A percentile compares a stretch with the other conserved stretches of the same genome.
These are phyloP conservation scores for Peromyscus leucopus DNA, from an alignment of 2,113 vertebrate genomes.

Conservation along the genomic window DNA sequence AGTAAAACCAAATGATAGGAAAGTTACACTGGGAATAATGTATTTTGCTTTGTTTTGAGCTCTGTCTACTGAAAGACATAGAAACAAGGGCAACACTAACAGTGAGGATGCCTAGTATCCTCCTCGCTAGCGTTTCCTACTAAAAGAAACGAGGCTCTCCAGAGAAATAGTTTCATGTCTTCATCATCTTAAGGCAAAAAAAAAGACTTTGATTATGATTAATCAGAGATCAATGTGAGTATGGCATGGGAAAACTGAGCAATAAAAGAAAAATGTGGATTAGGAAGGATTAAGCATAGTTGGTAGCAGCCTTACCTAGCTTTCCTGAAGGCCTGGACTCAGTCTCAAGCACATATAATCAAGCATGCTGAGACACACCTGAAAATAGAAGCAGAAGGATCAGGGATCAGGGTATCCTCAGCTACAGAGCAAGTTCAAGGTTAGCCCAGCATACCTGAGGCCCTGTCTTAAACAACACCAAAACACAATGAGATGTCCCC, in stretches of 20 bases:
- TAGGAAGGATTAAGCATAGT: background rate
- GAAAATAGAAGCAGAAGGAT: background rate
- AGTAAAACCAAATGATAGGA: background rate
- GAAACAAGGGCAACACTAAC: background rate
- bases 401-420: background rate
- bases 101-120: background rate
- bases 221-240: background rate
- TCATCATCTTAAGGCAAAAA: background rate
- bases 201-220: background rate
- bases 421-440: background rate
- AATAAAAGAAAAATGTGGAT: background rate
- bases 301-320: background rate
- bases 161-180: background rate
- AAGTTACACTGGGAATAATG: background rate
- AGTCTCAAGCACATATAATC: background rate
- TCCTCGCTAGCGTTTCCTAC: background rate
- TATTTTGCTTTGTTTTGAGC: background rate
- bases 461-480: background rate
- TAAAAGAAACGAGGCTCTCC: background rate
- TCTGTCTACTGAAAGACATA: background rate
- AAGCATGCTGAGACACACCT: background rate
- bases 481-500: background rate
- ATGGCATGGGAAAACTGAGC: background rate
- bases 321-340: background rate
- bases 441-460: background rate